These are phyloP conservation scores for Leptopilina syphax DNA, from an alignment of 2,888 invertebrate genomes.

Conservation along the genomic window DNA sequence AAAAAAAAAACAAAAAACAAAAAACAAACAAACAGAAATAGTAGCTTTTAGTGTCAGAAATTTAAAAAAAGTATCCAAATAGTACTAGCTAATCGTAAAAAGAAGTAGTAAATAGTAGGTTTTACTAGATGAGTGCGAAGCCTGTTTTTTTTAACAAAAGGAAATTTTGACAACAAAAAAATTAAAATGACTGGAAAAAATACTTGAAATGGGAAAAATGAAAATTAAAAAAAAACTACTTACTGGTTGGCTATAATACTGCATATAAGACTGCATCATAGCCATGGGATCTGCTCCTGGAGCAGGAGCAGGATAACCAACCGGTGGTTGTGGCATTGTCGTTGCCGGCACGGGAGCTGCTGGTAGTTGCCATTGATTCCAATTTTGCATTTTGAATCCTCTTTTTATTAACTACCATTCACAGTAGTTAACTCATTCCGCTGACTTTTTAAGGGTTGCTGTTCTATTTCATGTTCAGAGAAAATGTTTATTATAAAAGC, in stretches of 20 bases:
- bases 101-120: too few species aligned
- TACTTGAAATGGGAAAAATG: background rate
- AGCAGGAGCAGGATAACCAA: slow-evolving; percentile 65
- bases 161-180: too few species aligned
- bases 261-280: slow-evolving; percentile 75
- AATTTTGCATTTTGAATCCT: slow-evolving; percentile 72
- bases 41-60: too few species aligned
- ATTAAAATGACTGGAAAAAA: too few species aligned
- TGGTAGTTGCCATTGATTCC: slow-evolving; percentile 75
- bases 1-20: too few species aligned
- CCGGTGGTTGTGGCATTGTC: slow-evolving; percentile 73
- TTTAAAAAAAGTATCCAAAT: too few species aligned
- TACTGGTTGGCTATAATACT: slow-evolving; percentile 76
- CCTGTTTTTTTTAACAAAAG: too few species aligned
- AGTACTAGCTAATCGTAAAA: too few species aligned
- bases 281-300: slow-evolving; percentile 73
- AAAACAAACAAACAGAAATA: too few species aligned
- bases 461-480: slow-evolving; percentile 70
- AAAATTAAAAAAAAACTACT: slow-evolving; percentile 60
- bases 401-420: slow-evolving; percentile 56
- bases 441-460: slow-evolving; percentile 68
- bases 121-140: too few species aligned
- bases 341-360: slow-evolving; percentile 67
- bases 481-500: slow-evolving; percentile 65
- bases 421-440: slow-evolving; percentile 67